phyloP scores from a whole-genome alignment of 2,113 vertebrate species.

The Austrofundulus limnaeus region DNA sequence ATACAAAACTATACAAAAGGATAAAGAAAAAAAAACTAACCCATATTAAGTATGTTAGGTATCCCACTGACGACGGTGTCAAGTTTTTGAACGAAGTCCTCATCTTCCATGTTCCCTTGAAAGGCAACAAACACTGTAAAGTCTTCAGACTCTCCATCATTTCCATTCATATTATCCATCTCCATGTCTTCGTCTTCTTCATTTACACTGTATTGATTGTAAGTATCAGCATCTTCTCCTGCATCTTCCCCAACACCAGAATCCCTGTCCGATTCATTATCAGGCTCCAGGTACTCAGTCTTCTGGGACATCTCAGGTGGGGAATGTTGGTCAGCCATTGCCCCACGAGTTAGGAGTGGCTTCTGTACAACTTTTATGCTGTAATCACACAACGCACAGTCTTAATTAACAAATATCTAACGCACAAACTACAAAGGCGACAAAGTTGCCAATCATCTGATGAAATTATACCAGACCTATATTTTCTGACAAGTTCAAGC shows the following conservation, averaged over 20 bases:
- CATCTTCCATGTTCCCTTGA: slow-evolving; percentile 91
- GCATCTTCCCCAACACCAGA: slow-evolving; percentile 86
- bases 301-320: slow-evolving; percentile 72
- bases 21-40: slow-evolving; percentile 70
- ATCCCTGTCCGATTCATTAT: slow-evolving; percentile 84
- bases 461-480: not conserved
- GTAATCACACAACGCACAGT: slow-evolving; percentile 27
- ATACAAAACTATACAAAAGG: too few species aligned
- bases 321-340: slow-evolving; percentile 69
- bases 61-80: slow-evolving; percentile 86
- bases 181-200: slow-evolving; percentile 31
- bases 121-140: slow-evolving; percentile 93
- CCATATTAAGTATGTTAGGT: slow-evolving; percentile 88
- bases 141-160: slow-evolving; percentile 52
- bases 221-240: slow-evolving; percentile 75
- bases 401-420: not conserved
- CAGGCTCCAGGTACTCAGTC: slow-evolving; percentile 76
- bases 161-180: slow-evolving; percentile 32
- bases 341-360: slow-evolving; percentile 67
- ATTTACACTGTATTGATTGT: slow-evolving; percentile 52
- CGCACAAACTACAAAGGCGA: not conserved
- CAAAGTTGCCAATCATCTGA: not conserved
- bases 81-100: slow-evolving; percentile 90
- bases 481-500: not conserved
- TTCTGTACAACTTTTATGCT: slow-evolving; percentile 59